Percentiles rank a stretch among this genome's conserved stretches.
Conservation (phyloP, 2,113 vertebrate genomes). For the Anser cygnoides region DNA sequence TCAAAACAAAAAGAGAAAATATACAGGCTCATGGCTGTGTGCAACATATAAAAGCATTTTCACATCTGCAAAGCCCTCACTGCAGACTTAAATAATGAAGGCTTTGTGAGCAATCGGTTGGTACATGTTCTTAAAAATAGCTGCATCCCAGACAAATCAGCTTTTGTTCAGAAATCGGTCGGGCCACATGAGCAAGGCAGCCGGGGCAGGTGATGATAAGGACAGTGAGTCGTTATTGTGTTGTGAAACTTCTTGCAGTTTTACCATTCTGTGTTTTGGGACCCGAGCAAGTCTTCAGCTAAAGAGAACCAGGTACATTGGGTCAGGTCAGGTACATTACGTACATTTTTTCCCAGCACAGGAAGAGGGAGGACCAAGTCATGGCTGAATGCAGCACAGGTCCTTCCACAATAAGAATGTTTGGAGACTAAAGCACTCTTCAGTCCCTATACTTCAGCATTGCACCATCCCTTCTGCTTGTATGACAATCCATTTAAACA, state of each 20-base stretch:
- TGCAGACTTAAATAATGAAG: conserved; percentile 28
- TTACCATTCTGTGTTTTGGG: background rate
- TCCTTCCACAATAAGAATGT: background rate
- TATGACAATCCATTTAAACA: background rate
- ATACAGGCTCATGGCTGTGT: background rate
- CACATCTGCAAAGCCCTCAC: background rate
- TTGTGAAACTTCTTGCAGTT: background rate
- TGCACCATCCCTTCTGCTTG: background rate
- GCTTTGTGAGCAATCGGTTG: conserved; percentile 34
- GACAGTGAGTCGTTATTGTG: background rate
- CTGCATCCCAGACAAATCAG: conserved; percentile 19
- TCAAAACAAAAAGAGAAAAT: conserved; percentile 34
- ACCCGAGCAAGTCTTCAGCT: background rate
- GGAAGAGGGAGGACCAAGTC: background rate
- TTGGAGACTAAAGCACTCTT: background rate
- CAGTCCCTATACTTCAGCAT: background rate
- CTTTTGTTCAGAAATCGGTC: conserved; percentile 27
- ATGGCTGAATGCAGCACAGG: background rate
- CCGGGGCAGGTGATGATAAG: conserved; percentile 47
- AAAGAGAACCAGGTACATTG: background rate
- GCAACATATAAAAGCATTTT: conserved; percentile 45
- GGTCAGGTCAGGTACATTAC: background rate
- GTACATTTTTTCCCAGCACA: background rate
- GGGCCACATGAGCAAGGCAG: background rate
- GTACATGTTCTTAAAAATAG: conserved; percentile 53